Evolutionary conservation across 92 coral and sea anemone species (phyloP).

Genomic region (Palythoa caribaeorum): DNA sequence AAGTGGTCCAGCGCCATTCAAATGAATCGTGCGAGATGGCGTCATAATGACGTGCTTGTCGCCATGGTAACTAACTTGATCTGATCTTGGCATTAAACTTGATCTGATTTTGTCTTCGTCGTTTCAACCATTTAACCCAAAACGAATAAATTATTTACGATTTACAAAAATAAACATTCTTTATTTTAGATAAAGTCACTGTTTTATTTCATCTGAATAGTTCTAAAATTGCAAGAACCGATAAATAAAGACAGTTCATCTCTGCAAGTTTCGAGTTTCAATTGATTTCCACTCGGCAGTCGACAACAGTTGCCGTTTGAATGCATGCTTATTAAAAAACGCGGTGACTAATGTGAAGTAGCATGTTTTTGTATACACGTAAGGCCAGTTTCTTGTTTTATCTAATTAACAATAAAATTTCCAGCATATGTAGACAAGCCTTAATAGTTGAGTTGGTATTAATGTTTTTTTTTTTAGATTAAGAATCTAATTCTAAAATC

Average conservation of each 20-base stretch:
- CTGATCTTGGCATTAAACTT: constrained; percentile 59
- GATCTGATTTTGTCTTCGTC: constrained; percentile 22
- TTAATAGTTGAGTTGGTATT: too few relatives aligned
- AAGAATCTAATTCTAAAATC: too few relatives aligned
- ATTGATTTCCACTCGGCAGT: too few relatives aligned
- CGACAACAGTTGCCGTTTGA: neutral
- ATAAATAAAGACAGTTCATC: neutral
- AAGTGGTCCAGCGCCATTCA: constrained; percentile 89
- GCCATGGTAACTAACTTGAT: constrained; percentile 68
- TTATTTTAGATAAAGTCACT: constrained; percentile 6
- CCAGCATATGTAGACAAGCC: too few relatives aligned
- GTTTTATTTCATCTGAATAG: neutral
- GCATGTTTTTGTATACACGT: too few relatives aligned
- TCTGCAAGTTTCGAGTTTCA: neutral
- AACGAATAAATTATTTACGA: constrained; percentile 67
- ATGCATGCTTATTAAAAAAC: neutral
- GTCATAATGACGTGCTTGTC: constrained; percentile 89
- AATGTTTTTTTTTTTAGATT: too few relatives aligned
- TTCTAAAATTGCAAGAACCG: constrained; percentile 8
- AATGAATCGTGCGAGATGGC: constrained; percentile 65
- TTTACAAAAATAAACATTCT: constrained; percentile 43
- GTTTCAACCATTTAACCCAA: constrained; percentile 13
- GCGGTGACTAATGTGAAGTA: too few relatives aligned
- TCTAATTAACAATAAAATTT: too few relatives aligned
- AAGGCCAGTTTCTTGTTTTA: too few relatives aligned